Evolutionary conservation across 1,140 invertebrate species (phyloP).

Genomic region (Asbolus verrucosus): DNA sequence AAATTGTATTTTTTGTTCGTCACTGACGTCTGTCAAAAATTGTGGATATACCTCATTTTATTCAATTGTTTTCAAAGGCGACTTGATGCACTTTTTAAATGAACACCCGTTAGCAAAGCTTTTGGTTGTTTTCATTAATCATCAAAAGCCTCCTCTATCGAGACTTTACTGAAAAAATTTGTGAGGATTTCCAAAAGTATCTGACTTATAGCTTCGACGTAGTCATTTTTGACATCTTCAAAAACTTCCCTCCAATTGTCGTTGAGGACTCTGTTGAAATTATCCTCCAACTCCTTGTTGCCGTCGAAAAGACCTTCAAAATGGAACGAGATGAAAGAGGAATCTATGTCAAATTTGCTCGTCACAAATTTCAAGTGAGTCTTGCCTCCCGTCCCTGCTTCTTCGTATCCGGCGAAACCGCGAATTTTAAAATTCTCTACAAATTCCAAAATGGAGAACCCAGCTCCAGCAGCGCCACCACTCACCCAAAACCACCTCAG

Average conservation of each 20-base stretch:
- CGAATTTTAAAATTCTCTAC: neutral
- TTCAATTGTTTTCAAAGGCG: too few relatives aligned
- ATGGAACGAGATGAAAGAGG: neutral
- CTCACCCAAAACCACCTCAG: neutral
- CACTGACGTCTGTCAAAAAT: too few relatives aligned
- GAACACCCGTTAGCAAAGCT: too few relatives aligned
- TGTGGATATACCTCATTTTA: too few relatives aligned
- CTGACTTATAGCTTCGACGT: neutral
- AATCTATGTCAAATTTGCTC: neutral
- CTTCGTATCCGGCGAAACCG: neutral
- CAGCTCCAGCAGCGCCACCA: neutral
- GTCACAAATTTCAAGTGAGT: neutral
- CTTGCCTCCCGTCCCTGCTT: neutral
- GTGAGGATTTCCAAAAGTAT: too few relatives aligned
- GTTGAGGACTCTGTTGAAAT: neutral
- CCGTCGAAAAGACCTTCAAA: slow-evolving; percentile 8
- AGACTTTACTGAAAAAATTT: too few relatives aligned
- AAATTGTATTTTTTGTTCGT: too few relatives aligned
- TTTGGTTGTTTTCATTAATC: too few relatives aligned
- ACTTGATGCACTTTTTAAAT: too few relatives aligned
- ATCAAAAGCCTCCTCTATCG: too few relatives aligned
- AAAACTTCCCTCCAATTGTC: neutral
- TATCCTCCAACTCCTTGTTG: neutral
- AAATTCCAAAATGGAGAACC: neutral
- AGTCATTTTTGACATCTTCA: neutral